A percentile compares a stretch with the other conserved stretches of the same genome.
phyloP scores from a whole-genome alignment of 2,888 invertebrate genomes.

The Lepidocyrtinus sp. region DNA sequence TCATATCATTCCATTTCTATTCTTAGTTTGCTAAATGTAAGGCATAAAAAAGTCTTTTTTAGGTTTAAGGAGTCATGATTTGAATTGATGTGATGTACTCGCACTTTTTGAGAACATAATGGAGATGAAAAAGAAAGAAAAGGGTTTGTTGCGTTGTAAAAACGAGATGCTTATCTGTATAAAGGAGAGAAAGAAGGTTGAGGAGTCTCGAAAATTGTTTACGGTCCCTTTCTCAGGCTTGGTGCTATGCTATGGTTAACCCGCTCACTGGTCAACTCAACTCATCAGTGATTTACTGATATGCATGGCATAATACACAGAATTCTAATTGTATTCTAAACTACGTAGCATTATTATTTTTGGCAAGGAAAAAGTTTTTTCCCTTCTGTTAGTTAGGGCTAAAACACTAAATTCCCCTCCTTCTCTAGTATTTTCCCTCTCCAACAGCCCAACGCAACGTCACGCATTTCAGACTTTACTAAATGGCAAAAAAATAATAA shows the following conservation, averaged over 20 bases:
- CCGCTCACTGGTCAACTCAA: slow-evolving; percentile 54
- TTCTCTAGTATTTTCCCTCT: slow-evolving; percentile 52
- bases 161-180: slow-evolving; percentile 23
- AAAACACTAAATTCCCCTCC: not conserved
- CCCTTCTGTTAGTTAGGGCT: too few relatives aligned
- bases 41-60: too few relatives aligned
- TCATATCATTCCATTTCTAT: too few relatives aligned
- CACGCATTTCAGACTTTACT: slow-evolving; percentile 39
- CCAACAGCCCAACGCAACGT: too few relatives aligned
- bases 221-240: slow-evolving; percentile 59
- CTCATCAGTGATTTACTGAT: slow-evolving; percentile 2
- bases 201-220: slow-evolving; percentile 57
- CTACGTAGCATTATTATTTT: not conserved
- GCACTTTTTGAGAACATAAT: too few relatives aligned
- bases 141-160: slow-evolving; percentile 34
- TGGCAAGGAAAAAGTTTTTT: not conserved
- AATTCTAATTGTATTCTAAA: not conserved
- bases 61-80: too few relatives aligned
- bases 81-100: too few relatives aligned
- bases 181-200: slow-evolving; percentile 38
- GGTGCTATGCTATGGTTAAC: slow-evolving; percentile 50
- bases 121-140: slow-evolving; percentile 47
- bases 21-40: too few relatives aligned
- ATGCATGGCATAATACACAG: slow-evolving; percentile 14
- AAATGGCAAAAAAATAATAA: slow-evolving; percentile 33